Conservation (phyloP, 2,888 invertebrate genomes). For the Tachystola acroxantha region DNA sequence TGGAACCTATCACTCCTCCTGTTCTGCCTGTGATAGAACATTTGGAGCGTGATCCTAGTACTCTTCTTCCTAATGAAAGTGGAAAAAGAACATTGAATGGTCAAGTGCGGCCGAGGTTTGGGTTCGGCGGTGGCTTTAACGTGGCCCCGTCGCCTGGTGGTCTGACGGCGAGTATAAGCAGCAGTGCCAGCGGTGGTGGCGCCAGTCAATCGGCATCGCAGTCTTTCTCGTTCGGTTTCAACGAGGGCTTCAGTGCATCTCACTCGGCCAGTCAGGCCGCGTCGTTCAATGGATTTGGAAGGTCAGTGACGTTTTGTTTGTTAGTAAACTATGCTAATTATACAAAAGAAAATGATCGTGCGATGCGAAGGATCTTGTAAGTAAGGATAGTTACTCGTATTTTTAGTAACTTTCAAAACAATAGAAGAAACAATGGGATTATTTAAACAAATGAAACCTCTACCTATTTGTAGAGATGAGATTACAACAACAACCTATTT, state of each 20-base stretch:
- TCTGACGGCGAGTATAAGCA: constrained; percentile 60
- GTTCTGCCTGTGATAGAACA: constrained; percentile 70
- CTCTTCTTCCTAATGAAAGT: constrained; percentile 54
- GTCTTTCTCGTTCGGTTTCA: constrained; percentile 69
- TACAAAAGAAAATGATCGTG: no score
- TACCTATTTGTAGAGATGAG: no score
- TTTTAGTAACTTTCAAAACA: no score
- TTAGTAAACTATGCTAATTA: not conserved
- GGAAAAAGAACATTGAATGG: constrained; percentile 18
- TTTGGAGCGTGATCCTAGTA: constrained; percentile 71
- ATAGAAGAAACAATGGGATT: no score
- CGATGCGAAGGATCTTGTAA: no score
- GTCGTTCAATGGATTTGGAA: constrained; percentile 67
- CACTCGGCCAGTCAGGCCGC: constrained; percentile 71
- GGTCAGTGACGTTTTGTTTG: constrained; percentile 38
- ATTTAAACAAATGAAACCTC: no score
- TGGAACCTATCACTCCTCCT: constrained; percentile 69
- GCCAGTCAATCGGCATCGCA: constrained; percentile 68
- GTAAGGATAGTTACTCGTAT: no score
- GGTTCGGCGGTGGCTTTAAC: constrained; percentile 59
- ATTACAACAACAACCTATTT: no score
- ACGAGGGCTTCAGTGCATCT: constrained; percentile 68
- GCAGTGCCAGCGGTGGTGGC: constrained; percentile 58
- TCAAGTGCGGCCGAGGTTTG: constrained; percentile 51
- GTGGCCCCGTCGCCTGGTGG: constrained; percentile 63